These are phyloP conservation scores for Romanogobio albipinnatus DNA, from an alignment of 2,113 vertebrate genomes.

Conservation along the genomic window DNA sequence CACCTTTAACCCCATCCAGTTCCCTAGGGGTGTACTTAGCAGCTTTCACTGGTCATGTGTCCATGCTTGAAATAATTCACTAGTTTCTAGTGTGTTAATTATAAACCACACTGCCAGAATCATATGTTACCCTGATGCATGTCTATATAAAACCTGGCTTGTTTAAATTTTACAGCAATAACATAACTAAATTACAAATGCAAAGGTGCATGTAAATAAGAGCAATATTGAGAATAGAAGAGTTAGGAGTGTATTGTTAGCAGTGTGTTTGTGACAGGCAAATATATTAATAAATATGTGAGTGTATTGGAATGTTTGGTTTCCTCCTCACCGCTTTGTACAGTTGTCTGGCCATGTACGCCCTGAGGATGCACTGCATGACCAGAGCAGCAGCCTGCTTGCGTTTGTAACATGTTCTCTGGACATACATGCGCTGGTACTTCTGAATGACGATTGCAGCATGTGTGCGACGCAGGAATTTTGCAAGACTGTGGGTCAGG, in stretches of 20 bases:
- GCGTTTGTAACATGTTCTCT: conserved; percentile 79
- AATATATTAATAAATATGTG: conserved; percentile 8
- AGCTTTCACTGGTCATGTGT: background rate
- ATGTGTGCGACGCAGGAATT: conserved; percentile 87
- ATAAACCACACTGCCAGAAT: conserved; percentile 37
- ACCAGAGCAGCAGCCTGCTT: conserved; percentile 81
- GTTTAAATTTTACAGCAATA: background rate
- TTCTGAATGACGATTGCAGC: conserved; percentile 92
- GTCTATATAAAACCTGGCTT: background rate
- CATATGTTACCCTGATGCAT: background rate
- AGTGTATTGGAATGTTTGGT: background rate
- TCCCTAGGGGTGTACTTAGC: background rate
- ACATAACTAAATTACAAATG: background rate
- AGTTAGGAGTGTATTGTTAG: background rate
- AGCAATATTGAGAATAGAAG: background rate
- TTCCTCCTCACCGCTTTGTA: conserved; percentile 84
- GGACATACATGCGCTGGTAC: conserved; percentile 88
- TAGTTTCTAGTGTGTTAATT: conserved; percentile 34
- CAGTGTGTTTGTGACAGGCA: background rate
- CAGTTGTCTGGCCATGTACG: conserved; percentile 87
- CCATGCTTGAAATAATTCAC: conserved; percentile 38
- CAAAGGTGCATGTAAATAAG: background rate
- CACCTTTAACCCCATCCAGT: background rate
- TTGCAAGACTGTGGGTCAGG: conserved; percentile 79
- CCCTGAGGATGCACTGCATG: conserved; percentile 90